Conservation (phyloP, 2,797 vertebrate genomes). For the Sebastiscus tertius region DNA sequence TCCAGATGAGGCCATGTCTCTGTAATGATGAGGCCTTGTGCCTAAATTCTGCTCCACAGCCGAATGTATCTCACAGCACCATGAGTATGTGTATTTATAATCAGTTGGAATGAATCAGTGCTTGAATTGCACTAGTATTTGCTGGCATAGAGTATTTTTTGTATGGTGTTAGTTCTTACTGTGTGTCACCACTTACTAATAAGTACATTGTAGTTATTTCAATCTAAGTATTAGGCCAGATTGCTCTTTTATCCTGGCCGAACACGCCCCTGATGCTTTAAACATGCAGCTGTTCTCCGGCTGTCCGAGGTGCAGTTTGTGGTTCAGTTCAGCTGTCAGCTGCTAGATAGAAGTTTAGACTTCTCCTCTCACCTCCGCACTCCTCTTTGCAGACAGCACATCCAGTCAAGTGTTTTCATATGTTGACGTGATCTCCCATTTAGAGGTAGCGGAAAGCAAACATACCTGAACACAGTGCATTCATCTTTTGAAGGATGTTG, state of each 20-base stretch:
- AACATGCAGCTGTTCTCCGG: neutral
- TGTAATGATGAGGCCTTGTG: conserved; percentile 12
- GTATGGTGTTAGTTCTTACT: neutral
- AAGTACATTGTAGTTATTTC: neutral
- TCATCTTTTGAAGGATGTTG: neutral
- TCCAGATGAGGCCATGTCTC: conserved; percentile 31
- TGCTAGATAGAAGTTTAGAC: neutral
- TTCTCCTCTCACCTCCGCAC: neutral
- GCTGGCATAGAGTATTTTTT: neutral
- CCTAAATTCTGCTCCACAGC: neutral
- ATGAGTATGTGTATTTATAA: conserved; percentile 14
- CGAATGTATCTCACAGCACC: conserved; percentile 17
- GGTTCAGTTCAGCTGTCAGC: conserved; percentile 6
- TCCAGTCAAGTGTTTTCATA: conserved; percentile 12
- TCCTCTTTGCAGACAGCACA: conserved; percentile 7
- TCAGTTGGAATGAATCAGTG: neutral
- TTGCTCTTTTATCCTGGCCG: neutral
- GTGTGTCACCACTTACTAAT: neutral
- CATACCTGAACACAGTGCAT: neutral
- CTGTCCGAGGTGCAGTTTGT: neutral
- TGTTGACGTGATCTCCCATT: neutral
- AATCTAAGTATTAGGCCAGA: neutral
- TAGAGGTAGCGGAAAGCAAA: neutral
- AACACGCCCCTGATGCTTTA: neutral
- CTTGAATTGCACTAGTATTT: neutral